A percentile compares a stretch with the other conserved stretches of the same genome.
These are phyloP conservation scores for Baccha elongata DNA, from an alignment of 2,888 invertebrate species.

Conservation along the genomic window DNA sequence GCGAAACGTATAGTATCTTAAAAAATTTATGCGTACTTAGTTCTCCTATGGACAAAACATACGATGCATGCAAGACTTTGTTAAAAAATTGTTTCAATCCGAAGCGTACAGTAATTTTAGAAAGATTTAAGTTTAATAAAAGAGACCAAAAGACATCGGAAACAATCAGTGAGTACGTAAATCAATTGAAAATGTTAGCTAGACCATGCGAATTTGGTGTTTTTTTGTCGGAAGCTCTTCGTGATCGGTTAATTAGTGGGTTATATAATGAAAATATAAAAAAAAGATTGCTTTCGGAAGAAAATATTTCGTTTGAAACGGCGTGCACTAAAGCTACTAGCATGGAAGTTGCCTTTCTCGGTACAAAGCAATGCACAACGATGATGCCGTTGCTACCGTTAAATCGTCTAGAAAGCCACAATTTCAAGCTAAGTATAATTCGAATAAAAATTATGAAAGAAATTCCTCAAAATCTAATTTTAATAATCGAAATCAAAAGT, in stretches of 20 bases:
- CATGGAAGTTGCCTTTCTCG: slow-evolving; percentile 32
- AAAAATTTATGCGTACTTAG: slow-evolving; percentile 29
- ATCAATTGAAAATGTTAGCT: slow-evolving; percentile 33
- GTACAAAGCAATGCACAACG: slow-evolving; percentile 27
- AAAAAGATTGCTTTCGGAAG: slow-evolving; percentile 36
- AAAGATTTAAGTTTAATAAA: slow-evolving; percentile 36
- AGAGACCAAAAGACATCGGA: slow-evolving; percentile 27
- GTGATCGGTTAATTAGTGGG: slow-evolving; percentile 41
- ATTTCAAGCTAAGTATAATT: slow-evolving; percentile 3
- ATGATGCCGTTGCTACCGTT: slow-evolving; percentile 17
- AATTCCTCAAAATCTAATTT: slow-evolving; percentile 19
- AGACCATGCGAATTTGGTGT: slow-evolving; percentile 34
- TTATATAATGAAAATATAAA: slow-evolving; percentile 37
- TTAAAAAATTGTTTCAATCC: slow-evolving; percentile 25
- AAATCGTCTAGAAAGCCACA: background rate
- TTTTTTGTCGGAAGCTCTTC: slow-evolving; percentile 34
- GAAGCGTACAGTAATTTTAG: slow-evolving; percentile 10
- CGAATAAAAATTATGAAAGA: slow-evolving; percentile 9
- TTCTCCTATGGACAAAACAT: background rate
- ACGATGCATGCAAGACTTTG: slow-evolving; percentile 16
- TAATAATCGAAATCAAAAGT: too few species aligned
- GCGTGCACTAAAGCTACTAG: slow-evolving; percentile 29
- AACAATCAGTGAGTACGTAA: slow-evolving; percentile 30
- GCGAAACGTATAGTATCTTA: slow-evolving; percentile 44
- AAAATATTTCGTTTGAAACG: slow-evolving; percentile 34